phyloP scores from a whole-genome alignment of 2,797 vertebrate genomes.

The Anisognathus igniventris region DNA sequence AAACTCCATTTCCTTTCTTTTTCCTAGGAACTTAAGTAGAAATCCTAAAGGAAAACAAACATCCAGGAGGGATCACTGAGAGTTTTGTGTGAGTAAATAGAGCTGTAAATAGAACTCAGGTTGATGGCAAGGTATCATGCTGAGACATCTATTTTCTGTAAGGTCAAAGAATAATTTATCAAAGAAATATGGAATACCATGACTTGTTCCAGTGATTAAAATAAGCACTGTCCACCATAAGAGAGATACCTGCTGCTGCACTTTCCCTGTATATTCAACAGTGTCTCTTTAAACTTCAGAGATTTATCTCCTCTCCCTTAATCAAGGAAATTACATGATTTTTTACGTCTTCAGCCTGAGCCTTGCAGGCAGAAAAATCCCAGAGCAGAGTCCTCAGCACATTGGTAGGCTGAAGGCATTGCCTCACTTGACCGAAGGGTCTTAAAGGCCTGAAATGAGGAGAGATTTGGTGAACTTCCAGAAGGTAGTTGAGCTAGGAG shows the following conservation, averaged over 20 bases:
- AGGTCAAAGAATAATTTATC: neutral
- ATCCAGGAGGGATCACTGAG: neutral
- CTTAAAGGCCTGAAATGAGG: neutral
- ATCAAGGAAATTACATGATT: neutral
- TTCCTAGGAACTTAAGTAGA: neutral
- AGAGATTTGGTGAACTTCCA: conserved; percentile 33
- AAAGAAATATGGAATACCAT: neutral
- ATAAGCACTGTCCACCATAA: neutral
- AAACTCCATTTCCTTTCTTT: neutral
- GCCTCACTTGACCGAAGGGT: neutral
- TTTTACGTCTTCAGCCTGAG: neutral
- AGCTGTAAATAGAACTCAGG: neutral
- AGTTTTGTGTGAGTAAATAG: neutral
- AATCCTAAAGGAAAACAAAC: neutral
- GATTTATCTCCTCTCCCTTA: neutral
- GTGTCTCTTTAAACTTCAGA: neutral
- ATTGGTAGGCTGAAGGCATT: neutral
- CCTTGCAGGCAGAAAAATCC: neutral
- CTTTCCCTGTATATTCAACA: neutral
- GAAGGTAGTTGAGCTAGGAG: conserved; percentile 4
- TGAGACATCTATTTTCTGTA: neutral
- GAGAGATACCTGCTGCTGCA: neutral
- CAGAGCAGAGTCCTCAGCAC: neutral
- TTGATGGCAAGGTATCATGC: neutral
- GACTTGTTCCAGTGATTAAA: neutral